These are phyloP conservation scores for Leptonema lineaticorne DNA, from an alignment of 1,140 invertebrate species.

Conservation along the genomic window DNA sequence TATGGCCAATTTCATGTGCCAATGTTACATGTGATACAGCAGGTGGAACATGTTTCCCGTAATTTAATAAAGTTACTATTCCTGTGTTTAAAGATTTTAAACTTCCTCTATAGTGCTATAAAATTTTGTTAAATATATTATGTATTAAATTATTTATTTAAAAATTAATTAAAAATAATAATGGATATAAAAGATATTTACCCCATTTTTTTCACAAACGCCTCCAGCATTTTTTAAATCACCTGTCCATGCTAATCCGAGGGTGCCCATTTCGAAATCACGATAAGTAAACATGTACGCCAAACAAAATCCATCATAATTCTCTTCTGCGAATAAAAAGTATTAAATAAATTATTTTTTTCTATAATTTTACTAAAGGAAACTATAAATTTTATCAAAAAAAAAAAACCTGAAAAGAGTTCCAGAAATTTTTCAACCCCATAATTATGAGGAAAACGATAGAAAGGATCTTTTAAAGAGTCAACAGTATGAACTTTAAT, in stretches of 20 bases:
- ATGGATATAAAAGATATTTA: constrained; percentile 51
- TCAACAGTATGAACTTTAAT: constrained; percentile 90
- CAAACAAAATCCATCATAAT: constrained; percentile 97
- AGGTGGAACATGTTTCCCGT: constrained; percentile 97
- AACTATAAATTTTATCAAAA: neutral
- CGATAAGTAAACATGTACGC: constrained; percentile 99
- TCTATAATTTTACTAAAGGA: neutral
- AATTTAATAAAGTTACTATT: constrained; percentile 96
- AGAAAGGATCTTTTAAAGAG: constrained; percentile 77
- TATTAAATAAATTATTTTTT: neutral
- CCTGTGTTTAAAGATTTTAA: constrained; percentile 97
- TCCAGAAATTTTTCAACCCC: constrained; percentile 93
- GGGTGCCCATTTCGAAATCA: constrained; percentile 97
- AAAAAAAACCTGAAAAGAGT: constrained; percentile 80
- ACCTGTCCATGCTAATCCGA: constrained; percentile 96
- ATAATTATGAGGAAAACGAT: constrained; percentile 89
- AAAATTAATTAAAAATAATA: neutral
- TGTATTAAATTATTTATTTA: neutral
- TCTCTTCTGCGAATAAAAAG: constrained; percentile 73
- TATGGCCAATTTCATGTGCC: constrained; percentile 99
- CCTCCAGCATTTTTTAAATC: constrained; percentile 93
- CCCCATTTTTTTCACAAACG: constrained; percentile 91
- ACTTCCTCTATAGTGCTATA: constrained; percentile 89
- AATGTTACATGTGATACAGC: constrained; percentile 98
- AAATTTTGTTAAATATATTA: constrained; percentile 39